Conservation (phyloP, 2,888 invertebrate genomes). For the Macrosiphum euphorbiae region DNA sequence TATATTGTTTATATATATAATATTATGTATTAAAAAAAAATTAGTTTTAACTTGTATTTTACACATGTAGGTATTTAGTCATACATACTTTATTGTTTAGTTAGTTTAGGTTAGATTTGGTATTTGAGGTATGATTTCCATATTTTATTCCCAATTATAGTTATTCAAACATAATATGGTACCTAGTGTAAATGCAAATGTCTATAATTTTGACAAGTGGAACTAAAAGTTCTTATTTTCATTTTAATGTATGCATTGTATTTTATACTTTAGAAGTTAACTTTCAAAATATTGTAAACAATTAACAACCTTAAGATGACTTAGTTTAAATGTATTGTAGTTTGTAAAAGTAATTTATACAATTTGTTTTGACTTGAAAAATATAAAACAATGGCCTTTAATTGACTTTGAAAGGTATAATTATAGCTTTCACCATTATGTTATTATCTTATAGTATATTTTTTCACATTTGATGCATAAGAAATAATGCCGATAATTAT, state of each 20-base stretch:
- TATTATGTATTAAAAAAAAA: background rate
- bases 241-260: background rate
- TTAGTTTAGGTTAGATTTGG: background rate
- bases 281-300: slow-evolving; percentile 55
- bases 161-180: slow-evolving; percentile 17
- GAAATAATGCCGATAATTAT: background rate
- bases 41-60: background rate
- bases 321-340: slow-evolving; percentile 48
- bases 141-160: slow-evolving; percentile 46
- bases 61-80: background rate
- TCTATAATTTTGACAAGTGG: slow-evolving; percentile 31
- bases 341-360: slow-evolving; percentile 34
- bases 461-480: background rate
- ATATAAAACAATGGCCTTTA: slow-evolving; percentile 40
- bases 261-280: slow-evolving; percentile 3
- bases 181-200: background rate
- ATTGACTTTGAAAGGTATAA: slow-evolving; percentile 27
- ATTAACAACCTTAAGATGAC: slow-evolving; percentile 25
- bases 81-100: background rate
- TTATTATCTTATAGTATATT: background rate
- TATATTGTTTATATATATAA: too few relatives aligned
- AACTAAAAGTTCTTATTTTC: slow-evolving; percentile 33
- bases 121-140: background rate
- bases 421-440: background rate
- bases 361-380: slow-evolving; percentile 51